Base-by-base conservation (phyloP, 2,888 invertebrate genomes). In the Metalampra italica region DNA sequence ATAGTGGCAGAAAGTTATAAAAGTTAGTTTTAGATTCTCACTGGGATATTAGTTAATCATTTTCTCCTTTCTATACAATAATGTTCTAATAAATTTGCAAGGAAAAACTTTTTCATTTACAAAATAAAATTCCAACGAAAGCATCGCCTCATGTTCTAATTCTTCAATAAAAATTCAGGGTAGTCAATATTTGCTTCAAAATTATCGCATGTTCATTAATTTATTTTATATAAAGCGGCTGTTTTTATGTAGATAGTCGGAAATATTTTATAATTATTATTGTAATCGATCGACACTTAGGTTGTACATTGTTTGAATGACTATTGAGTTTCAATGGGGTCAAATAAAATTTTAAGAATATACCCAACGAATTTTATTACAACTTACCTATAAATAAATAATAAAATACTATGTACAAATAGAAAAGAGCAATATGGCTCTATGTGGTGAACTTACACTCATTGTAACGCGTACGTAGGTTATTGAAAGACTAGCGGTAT, bases 341-440 rank as follows among this genome's bases (percentile, higher is more conserved):
- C 86, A 84, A 87, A 88, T 87, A 87, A 86, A 88, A 82, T 72
- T 85, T 81, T 84, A 86, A 87, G 84, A 85, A 82, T 69, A 69
- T 76, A 69, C 51, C 40, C 48, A 47, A 48, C 38, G 59, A 14
- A 42, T 68, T 68, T 71, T 64, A 67, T 69, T 71, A 53, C 2
- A 11, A 11, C 12, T 37, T 37, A 3, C 7, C 9, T 32, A n/a
- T n/a, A 3, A 22, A 3, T 22, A 22, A 22, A 22, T 22, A 22
- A 22, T 22, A 22, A 22, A 22, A 22, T 22, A 3, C 5, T 22
- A 22, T 22, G 22, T 22, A 22, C 22, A 22, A 22, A 22, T 3
- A 22, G n/a, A n/a, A n/a, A n/a, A n/a, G n/a, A n/a, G n/a, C n/a
- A n/a, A n/a, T n/a, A n/a, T n/a, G n/a, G n/a, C n/a, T n/a, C n/a